A percentile compares a stretch with the other conserved stretches of the same genome.
Conservation (phyloP, 2,113 vertebrate species). For the Enhydra lutris region DNA sequence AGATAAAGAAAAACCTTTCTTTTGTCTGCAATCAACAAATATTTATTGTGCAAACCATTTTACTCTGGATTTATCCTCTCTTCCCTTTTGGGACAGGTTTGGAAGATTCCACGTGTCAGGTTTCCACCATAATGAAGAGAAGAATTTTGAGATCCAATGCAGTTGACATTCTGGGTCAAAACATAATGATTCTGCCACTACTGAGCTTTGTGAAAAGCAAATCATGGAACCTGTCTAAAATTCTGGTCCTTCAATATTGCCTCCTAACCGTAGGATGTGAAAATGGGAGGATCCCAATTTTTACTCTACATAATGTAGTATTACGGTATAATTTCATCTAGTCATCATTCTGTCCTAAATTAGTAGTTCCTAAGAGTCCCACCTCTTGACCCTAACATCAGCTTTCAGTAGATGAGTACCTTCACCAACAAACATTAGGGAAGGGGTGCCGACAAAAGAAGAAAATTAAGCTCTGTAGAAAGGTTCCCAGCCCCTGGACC, state of each 20-base stretch:
- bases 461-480: neutral
- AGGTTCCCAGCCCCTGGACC: neutral
- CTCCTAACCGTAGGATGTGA: neutral
- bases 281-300: neutral
- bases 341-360: neutral
- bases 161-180: neutral
- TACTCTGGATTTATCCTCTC: neutral
- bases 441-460: neutral
- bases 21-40: conserved; percentile 64
- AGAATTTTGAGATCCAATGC: neutral
- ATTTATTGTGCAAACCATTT: conserved; percentile 55
- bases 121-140: neutral
- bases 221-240: neutral
- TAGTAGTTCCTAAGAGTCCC: neutral
- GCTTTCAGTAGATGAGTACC: neutral
- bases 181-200: neutral
- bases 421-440: neutral
- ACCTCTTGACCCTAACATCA: neutral
- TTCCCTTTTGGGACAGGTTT: neutral
- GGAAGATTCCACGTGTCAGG: neutral
- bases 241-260: neutral
- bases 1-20: conserved; percentile 36
- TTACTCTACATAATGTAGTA: neutral
- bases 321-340: neutral
- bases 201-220: neutral